Conservation (phyloP, 2,888 invertebrate genomes). For the Cancer borealis region DNA sequence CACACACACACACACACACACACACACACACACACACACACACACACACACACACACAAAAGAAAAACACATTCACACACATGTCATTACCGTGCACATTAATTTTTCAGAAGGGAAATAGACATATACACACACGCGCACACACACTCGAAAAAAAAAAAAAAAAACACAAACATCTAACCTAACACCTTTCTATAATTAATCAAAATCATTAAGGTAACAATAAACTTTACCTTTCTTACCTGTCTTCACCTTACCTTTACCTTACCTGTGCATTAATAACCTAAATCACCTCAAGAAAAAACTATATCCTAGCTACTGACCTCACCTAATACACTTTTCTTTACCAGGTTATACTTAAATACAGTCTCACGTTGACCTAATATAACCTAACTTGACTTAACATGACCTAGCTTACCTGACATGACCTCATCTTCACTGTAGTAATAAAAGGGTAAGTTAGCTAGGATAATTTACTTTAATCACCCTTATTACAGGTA, state of each 20-base stretch:
- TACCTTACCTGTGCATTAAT: neutral
- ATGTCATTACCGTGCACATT: neutral
- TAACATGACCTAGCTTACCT: too few relatives aligned
- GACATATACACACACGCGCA: neutral
- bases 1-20: slow-evolving; percentile 26
- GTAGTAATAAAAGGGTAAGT: too few relatives aligned
- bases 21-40: slow-evolving; percentile 20
- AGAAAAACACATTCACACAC: neutral
- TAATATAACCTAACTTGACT: too few relatives aligned
- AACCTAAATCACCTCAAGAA: neutral
- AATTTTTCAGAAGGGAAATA: neutral
- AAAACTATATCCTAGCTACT: neutral
- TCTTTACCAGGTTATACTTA: neutral
- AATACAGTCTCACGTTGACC: too few relatives aligned
- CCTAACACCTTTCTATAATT: neutral
- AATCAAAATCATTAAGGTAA: neutral
- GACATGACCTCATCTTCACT: too few relatives aligned
- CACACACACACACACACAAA: neutral
- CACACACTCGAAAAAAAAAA: neutral
- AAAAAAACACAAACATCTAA: neutral
- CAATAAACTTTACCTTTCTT: neutral
- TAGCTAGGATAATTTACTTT: neutral
- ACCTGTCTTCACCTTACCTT: too few relatives aligned
- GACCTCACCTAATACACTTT: neutral
- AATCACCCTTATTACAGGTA: neutral